Percentiles rank a stretch among this genome's conserved stretches.
Evolutionary conservation across 2,113 vertebrate species (phyloP).

Genomic region (Rhea americana): DNA sequence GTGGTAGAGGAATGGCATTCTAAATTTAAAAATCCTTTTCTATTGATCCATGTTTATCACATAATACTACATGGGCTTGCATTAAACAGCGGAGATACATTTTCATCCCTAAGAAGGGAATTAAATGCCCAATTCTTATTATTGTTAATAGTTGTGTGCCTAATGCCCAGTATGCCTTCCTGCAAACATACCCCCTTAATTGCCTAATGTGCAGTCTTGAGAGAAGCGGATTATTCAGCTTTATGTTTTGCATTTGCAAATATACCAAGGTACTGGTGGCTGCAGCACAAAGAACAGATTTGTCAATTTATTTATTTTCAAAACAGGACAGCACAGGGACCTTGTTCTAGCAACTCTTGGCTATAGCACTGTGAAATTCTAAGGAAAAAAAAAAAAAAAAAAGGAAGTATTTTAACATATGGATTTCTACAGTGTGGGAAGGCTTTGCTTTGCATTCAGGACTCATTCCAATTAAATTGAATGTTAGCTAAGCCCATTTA

Average conservation of each 20-base stretch:
- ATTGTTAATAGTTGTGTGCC: conserved; percentile 62
- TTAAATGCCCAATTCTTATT: conserved; percentile 73
- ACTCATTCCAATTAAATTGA: conserved; percentile 54
- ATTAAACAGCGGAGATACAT: conserved; percentile 51
- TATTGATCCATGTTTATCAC: conserved; percentile 69
- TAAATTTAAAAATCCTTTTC: conserved; percentile 69
- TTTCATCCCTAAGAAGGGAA: conserved; percentile 61
- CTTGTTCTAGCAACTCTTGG: conserved; percentile 65
- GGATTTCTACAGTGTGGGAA: conserved; percentile 56
- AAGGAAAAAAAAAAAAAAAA: not conserved
- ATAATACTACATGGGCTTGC: conserved; percentile 28
- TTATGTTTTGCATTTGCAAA: conserved; percentile 58
- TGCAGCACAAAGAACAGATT: conserved; percentile 59
- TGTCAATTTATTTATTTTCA: conserved; percentile 70
- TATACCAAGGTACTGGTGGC: conserved; percentile 38
- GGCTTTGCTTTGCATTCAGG: conserved; percentile 42
- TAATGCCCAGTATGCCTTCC: conserved; percentile 57
- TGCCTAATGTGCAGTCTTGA: conserved; percentile 64
- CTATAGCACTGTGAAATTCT: conserved; percentile 18
- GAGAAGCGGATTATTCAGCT: conserved; percentile 62
- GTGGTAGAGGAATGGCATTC: conserved; percentile 31
- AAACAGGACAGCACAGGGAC: conserved; percentile 54
- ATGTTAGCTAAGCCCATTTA: conserved; percentile 42
- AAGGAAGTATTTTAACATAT: conserved; percentile 60
- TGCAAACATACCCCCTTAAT: conserved; percentile 64